Percentiles rank a stretch among this genome's conserved stretches.
Evolutionary conservation across 2,797 vertebrate genomes (phyloP).

Genomic region (Choloepus didactylus): DNA sequence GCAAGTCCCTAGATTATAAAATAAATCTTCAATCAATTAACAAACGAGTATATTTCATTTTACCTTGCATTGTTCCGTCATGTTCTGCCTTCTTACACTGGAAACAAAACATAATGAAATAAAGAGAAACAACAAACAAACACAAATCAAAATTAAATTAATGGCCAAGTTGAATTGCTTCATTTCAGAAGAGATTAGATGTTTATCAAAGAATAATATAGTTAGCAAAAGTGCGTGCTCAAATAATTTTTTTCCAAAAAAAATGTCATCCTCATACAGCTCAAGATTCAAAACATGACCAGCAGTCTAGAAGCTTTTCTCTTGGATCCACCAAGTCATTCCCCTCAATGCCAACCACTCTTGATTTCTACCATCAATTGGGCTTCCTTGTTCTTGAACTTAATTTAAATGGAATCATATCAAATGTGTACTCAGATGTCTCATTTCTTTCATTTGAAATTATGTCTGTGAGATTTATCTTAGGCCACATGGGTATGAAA

Average conservation of each 20-base stretch:
- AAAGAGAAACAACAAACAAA: not conserved
- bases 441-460: not conserved
- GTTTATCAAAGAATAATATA: not conserved
- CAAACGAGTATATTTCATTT: not conserved
- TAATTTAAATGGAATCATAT: not conserved
- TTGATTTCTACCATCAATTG: not conserved
- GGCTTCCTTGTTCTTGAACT: not conserved
- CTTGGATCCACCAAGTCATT: not conserved
- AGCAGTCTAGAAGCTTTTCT: not conserved
- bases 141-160: not conserved
- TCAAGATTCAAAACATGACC: not conserved
- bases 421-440: not conserved
- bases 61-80: not conserved
- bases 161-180: not conserved
- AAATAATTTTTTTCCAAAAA: not conserved
- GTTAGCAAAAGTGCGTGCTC: not conserved
- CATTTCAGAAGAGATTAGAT: not conserved
- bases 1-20: not conserved
- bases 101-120: not conserved
- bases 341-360: not conserved
- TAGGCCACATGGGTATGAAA: not conserved
- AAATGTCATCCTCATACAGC: not conserved
- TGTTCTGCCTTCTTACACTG: not conserved
- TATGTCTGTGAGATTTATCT: not conserved
- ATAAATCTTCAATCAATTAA: constrained; percentile 6